Evolutionary conservation across 2,888 invertebrate genomes (phyloP).

Genomic region (Monoplex corrugatus): DNA sequence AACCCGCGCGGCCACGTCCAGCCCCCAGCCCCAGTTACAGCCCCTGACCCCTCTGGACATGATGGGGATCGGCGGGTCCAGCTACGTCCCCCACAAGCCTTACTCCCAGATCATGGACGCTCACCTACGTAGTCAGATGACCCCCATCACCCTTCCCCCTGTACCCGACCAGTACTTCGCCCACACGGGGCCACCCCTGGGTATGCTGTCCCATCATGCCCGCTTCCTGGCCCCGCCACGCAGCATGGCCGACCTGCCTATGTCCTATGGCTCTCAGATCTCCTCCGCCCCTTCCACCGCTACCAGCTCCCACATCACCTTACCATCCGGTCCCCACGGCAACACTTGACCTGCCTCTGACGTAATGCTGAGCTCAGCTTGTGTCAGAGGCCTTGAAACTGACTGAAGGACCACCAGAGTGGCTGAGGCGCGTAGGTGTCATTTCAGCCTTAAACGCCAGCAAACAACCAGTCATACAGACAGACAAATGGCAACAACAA

Average conservation of each 20-base stretch:
- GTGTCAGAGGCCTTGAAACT: slow-evolving; percentile 45
- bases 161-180: slow-evolving; percentile 56
- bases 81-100: slow-evolving; percentile 45
- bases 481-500: too few species aligned
- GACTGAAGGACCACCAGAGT: too few species aligned
- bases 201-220: slow-evolving; percentile 54
- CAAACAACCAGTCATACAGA: too few species aligned
- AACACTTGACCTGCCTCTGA: slow-evolving; percentile 9
- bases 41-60: slow-evolving; percentile 51
- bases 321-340: background rate
- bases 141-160: slow-evolving; percentile 53
- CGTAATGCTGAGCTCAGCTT: slow-evolving; percentile 35
- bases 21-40: slow-evolving; percentile 29
- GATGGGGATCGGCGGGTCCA: slow-evolving; percentile 52
- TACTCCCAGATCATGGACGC: slow-evolving; percentile 58
- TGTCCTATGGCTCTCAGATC: slow-evolving; percentile 42
- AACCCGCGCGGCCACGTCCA: slow-evolving; percentile 1
- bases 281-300: slow-evolving; percentile 31
- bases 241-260: slow-evolving; percentile 52
- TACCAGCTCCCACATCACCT: slow-evolving; percentile 7
- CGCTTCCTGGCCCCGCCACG: slow-evolving; percentile 52
- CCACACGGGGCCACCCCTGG: slow-evolving; percentile 43
- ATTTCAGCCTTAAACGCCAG: too few species aligned
- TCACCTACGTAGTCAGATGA: slow-evolving; percentile 56
- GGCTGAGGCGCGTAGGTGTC: too few species aligned